Base-by-base conservation (phyloP, 2,113 vertebrate genomes). In the Poeciliopsis prolifica region DNA sequence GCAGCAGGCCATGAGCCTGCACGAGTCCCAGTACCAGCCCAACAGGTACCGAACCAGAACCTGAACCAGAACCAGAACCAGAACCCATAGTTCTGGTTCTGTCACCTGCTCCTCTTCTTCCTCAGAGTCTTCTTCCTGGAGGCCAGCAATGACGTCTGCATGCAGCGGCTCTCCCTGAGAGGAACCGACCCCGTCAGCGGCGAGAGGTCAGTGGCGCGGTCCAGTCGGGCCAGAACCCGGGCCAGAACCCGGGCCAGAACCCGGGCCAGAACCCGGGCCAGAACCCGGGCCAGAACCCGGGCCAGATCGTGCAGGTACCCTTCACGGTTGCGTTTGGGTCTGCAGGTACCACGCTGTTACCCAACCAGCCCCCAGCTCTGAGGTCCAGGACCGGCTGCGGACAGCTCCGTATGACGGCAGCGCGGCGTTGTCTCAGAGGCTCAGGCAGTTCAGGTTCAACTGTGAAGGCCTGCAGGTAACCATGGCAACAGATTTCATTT, bases 101-200 rank as follows among this genome's bases (percentile, higher is more conserved):
- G 22, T 54, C 9, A n/a, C 7, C 2, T 29, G 8, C 5, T n/a
- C 28, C 15, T 5, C 10, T 14, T 5, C 15, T n/a, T 11, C 19
- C 31, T 26, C 65, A 99, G 97, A 88, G 95, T 99, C 7, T 98
- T 97, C 81, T 95, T 98, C 93, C 89, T 99, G 92, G 94, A 95
- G 15, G 83, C 96, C 74, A 91, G 95, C 0, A 88, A 95, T 0
- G 96, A 97, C 1, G 89, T 95, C 4, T 91, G 95, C 89, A 2
- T 96, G 2, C 96, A 98, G 86, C 95, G 96, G 12, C 85, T 97
- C 82, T 92, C 87, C 28, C 94, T 96, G 22, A 94, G 95, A 70
- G 94, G 93, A n/a, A 90, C 77, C 0, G 98, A 98, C 72, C 96
- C 96, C 0, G 29, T 96, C 89, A 97, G 94, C 0, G 97, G 97